Base-by-base conservation (phyloP, 2,888 invertebrate genomes). In the Diarsia brunnea region DNA sequence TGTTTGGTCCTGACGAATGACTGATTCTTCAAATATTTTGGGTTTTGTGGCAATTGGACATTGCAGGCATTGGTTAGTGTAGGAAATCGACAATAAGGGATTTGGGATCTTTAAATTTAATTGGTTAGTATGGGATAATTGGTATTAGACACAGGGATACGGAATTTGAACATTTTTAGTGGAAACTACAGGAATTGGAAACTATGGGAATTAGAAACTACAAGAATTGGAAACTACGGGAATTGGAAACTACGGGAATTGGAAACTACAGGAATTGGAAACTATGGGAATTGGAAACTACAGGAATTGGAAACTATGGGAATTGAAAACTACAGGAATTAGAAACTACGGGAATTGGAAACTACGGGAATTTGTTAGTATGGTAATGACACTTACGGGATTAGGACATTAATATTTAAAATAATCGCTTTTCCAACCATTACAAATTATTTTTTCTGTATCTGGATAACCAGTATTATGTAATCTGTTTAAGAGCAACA, bases 81-180 rank as follows among this genome's bases (percentile, higher is more conserved):
- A 12, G 60, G 31, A 45, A 31, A 16, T n/a, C 16, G 21, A 77
- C 1, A 27, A 43, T 72, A 38, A 27, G 8, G 4, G 27, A 72
- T 19, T n/a, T 11, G 7, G 24, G n/a, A 53, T 67, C 4, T 12
- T 11, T n/a, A 21, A 0, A 0, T 38, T 21, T 21, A 45, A 24
- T 60, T 45, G 0, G 31, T 79, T 79, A 77, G 58, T 70, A 65
- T 11, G 8, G 45, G 45, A 24, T 14, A n/a, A 38, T 5, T 14
- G 43, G 63, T n/a, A 14, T 31, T n/a, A 10, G 31, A 61, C 0
- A 47, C 55, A 4, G 10, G 11, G 10, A 70, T 38, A 27, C 8
- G 0, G 38, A 24, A 53, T 24, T 24, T n/a, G 0, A 31, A 27
- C 4, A 16, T 45, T 55, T 55, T 24, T 5, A 24, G 24, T 19